Percentiles rank a stretch among this genome's conserved stretches.
These are phyloP conservation scores for Choristoneura rosaceana DNA, from an alignment of 2,888 invertebrate species.

Conservation along the genomic window DNA sequence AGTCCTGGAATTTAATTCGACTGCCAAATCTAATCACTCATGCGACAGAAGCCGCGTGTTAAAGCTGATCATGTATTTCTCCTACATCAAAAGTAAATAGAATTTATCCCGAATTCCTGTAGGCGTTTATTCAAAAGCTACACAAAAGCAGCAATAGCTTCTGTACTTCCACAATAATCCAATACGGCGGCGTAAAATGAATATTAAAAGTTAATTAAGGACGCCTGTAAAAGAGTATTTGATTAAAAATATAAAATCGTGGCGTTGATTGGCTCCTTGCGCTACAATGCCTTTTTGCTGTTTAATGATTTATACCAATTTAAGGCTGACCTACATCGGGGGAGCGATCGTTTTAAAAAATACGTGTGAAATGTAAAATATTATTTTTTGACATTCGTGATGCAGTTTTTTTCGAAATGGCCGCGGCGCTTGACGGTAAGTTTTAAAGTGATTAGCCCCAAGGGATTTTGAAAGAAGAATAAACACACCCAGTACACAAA, in stretches of 20 bases:
- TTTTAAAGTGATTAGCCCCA: too few relatives aligned
- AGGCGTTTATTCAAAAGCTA: background rate
- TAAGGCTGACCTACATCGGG: background rate
- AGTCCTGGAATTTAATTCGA: too few relatives aligned
- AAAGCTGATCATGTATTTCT: background rate
- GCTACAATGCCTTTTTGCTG: constrained; percentile 10
- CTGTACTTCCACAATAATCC: background rate
- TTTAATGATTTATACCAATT: constrained; percentile 6
- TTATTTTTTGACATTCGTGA: too few relatives aligned
- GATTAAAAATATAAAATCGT: constrained; percentile 17
- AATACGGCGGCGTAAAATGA: background rate
- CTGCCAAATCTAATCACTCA: too few relatives aligned
- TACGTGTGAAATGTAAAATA: background rate
- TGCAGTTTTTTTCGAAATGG: too few relatives aligned
- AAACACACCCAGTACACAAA: too few relatives aligned
- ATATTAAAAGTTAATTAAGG: constrained; percentile 17
- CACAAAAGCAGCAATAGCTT: background rate
- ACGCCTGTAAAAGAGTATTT: constrained; percentile 15
- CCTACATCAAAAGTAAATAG: background rate
- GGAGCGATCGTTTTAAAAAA: background rate
- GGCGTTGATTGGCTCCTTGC: constrained; percentile 14
- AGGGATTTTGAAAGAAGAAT: too few relatives aligned
- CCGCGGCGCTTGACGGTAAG: too few relatives aligned
- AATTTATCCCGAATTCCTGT: background rate
- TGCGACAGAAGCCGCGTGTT: too few relatives aligned